Base-by-base conservation (phyloP, 2,888 invertebrate species). In the Scrobipalpa atriplicella region DNA sequence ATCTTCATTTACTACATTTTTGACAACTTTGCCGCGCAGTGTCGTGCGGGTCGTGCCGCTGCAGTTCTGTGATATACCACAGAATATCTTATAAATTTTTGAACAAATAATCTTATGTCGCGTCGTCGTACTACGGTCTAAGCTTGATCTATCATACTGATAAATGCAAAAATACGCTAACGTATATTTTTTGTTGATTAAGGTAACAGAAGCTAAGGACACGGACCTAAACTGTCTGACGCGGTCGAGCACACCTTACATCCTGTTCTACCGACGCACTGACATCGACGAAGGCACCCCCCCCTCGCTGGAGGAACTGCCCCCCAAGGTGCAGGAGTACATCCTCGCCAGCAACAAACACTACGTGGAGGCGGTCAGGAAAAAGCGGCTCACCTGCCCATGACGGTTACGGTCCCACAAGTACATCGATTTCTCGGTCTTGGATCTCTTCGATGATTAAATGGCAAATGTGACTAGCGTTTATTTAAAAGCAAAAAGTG, bases 191-290 rank as follows among this genome's bases (percentile, higher is more conserved):
- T 29, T 29, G 29, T 47, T 47, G n/a, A n/a, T n/a, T 47, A n/a
- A 47, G n/a, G 97, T 98, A 0, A 93, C 94, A 0, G 82, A 86
- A 52, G 93, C 94, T 13, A 93, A 94, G 9, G 93, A 95, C 8
- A 89, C 92, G 0, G 94, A 95, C 66, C 89, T 96, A 60, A 94
- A 94, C 73, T 88, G 88, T 29, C 90, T 96, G 8, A 93, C 94
- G 71, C 94, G 95, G 2, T 95, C 95, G 13, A 95, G 96, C 80
- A 97, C 97, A 0, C 97, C 97, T 0, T 98, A 98, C 79, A 95
- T 98, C 69, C 87, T 98, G 54, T 96, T 98, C 79, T 98, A 98
- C 80, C 73, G 83, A 18, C 85, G 90, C 16, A 85, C 86, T 62
- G 93, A 94, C 73, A 83, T 93, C 9, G 86, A 87, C 19, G 89